Evolutionary conservation across 1,140 invertebrate genomes (phyloP).

Genomic region (Asobara japonica): DNA sequence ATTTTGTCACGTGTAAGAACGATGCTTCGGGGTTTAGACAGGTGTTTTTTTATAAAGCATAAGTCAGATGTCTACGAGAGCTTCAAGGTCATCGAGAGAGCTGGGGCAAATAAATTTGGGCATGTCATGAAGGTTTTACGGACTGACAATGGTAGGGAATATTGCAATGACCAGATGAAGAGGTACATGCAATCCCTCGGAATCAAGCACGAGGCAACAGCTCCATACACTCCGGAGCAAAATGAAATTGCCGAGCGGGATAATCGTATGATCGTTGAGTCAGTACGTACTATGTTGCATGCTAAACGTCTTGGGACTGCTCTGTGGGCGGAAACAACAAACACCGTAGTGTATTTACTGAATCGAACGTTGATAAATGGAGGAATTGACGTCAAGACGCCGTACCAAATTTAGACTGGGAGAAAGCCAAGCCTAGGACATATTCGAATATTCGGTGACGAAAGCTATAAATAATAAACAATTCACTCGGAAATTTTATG

Average conservation of each 20-base stretch:
- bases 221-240: slow-evolving; percentile 63
- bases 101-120: too few relatives aligned
- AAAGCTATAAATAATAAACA: slow-evolving; percentile 26
- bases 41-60: slow-evolving; percentile 37
- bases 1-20: slow-evolving; percentile 32
- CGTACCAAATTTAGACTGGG: slow-evolving; percentile 53
- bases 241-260: slow-evolving; percentile 63
- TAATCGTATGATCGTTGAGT: slow-evolving; percentile 60
- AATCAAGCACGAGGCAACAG: slow-evolving; percentile 56
- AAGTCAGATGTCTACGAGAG: slow-evolving; percentile 39
- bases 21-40: slow-evolving; percentile 19
- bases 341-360: slow-evolving; percentile 53
- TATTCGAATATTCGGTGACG: slow-evolving; percentile 49
- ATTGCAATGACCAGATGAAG: slow-evolving; percentile 52
- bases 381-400: slow-evolving; percentile 47
- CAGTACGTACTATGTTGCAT: too few relatives aligned
- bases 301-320: too few relatives aligned
- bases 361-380: slow-evolving; percentile 58
- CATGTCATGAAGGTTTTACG: slow-evolving; percentile 56
- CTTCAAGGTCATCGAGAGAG: too few relatives aligned
- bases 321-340: slow-evolving; percentile 60
- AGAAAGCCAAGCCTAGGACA: slow-evolving; percentile 43
- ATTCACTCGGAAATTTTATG: neutral
- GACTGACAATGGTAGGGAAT: slow-evolving; percentile 63
- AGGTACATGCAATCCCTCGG: too few relatives aligned